Base-by-base conservation (phyloP, 2,113 vertebrate species). In the Melospiza georgiana region DNA sequence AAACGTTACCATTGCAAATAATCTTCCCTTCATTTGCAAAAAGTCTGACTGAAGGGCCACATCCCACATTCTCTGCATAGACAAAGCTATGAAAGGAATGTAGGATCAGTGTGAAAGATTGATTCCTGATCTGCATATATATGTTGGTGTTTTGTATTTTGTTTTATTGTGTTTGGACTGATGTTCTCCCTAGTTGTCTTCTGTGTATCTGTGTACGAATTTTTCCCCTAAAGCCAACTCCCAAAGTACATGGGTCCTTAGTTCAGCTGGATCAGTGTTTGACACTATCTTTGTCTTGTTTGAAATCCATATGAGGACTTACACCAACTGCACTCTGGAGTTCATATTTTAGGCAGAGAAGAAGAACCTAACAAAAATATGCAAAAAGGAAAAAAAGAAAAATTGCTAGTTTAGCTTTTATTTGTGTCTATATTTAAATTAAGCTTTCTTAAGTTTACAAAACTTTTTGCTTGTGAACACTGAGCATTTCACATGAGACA, bases 281-380 rank as follows among this genome's bases (percentile, higher is more conserved):
- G 87, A 94, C 85, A 84, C 86, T 95, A 19, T 94, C 81, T 94
- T 94, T 82, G 69, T 96, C 90, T 89, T 95, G 88, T 89, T 95
- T 89, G 94, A 95, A 95, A 96, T 94, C 74, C 75, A 12, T 90
- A 86, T 76, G 88, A 96, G 76, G 86, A 95, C 89, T 95, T 97
- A 71, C 41, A 94, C 94, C 94, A 93, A 75, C 90, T 97, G 93
- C 94, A 94, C 96, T 96, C 81, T 95, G 90, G 95, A 97, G 96
- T 96, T 94, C 94, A 94, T 90, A 82, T 95, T 95, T 87, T 95
- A 97, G 92, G 87, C 92, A 95, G 84, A 96, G 87, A 96, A 97
- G 79, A 95, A 97, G 95, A 95, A 97, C 95, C 96, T 97, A 95
- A 95, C 61, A 94, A 95, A 97, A 91, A 95, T 96, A 96, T 97